Base-by-base conservation (phyloP, 2,113 vertebrate genomes). In the Xiphophorus couchianus region DNA sequence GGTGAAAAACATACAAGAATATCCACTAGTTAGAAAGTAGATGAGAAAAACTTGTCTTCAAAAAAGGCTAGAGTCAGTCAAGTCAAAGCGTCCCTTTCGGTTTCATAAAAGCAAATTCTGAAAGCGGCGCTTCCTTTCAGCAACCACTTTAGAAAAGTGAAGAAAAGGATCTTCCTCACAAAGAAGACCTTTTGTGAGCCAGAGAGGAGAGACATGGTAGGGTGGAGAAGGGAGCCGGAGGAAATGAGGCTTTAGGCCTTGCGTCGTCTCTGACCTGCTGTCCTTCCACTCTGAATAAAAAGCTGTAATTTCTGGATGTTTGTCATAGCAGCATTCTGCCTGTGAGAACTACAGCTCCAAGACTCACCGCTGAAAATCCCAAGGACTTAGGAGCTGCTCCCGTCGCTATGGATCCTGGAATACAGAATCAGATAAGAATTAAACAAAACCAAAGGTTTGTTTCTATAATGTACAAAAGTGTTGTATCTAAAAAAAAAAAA, bases 281-380 rank as follows among this genome's bases (percentile, higher is more conserved):
- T 80, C 65, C n/a, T 7, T 44, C n/a, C n/a, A 80, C 80, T 84
- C 75, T 66, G 82, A 71, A 69, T 60, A 71, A 77, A 72, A 70
- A 71, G 78, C 85, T 71, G 80, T 22, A 15, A 39, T 7, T 63
- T 63, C 68, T 12, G 77, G 67, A 86, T 73, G 77, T 89, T 86
- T 86, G 92, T 94, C 94, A 94, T 94, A 94, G 90, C 28, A 86
- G 58, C 22, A 95, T 96, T 84, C 95, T 93, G 22, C 95, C 95
- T 94, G 96, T 97, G 95, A 98, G 93, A 74, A 96, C 95, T 68
- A 97, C 89, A 83, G 94, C 93, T 78, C 96, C 94, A 0, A 96
- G 94, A 76, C 93, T 94, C 89, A 96, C 93, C 83, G 94, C 88
- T 1, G 96, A 93, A 66, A 94, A 88, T 0, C 94, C 92, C 11